phyloP scores from a whole-genome alignment of 2,888 invertebrate species.

The Gymnosoma rotundatum region DNA sequence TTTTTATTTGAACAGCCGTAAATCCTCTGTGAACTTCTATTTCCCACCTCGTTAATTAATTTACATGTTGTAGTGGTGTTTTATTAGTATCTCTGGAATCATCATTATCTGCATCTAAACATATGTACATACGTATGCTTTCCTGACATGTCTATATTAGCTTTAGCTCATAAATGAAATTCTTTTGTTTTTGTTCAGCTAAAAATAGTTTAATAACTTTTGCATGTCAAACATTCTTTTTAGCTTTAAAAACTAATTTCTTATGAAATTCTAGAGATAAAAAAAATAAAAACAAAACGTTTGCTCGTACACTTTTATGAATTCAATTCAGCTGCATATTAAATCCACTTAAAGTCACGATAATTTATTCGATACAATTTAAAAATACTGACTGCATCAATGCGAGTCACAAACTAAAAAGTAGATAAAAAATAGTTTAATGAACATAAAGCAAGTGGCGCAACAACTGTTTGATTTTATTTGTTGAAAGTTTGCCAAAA shows the following conservation, averaged over 20 bases:
- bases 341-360: slow-evolving; percentile 25
- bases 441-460: too few relatives aligned
- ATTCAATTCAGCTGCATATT: slow-evolving; percentile 31
- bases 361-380: slow-evolving; percentile 24
- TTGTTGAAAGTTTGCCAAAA: slow-evolving; percentile 8
- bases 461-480: slow-evolving; percentile 2
- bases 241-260: background rate
- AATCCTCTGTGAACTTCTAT: background rate
- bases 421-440: background rate
- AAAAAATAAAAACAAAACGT: background rate
- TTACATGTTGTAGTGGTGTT: slow-evolving; percentile 15
- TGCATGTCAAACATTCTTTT: slow-evolving; percentile 49
- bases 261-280: slow-evolving; percentile 14
- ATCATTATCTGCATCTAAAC: background rate
- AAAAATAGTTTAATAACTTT: slow-evolving; percentile 68
- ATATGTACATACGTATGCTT: slow-evolving; percentile 4
- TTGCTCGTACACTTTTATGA: slow-evolving; percentile 33
- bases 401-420: background rate
- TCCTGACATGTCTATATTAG: slow-evolving; percentile 55
- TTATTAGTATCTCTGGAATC: slow-evolving; percentile 3
- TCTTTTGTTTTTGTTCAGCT: slow-evolving; percentile 23
- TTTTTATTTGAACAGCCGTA: background rate
- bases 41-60: background rate
- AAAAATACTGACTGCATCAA: background rate
- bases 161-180: slow-evolving; percentile 38